Conservation (phyloP, 2,797 vertebrate species). For the Sebastes iracundus region DNA sequence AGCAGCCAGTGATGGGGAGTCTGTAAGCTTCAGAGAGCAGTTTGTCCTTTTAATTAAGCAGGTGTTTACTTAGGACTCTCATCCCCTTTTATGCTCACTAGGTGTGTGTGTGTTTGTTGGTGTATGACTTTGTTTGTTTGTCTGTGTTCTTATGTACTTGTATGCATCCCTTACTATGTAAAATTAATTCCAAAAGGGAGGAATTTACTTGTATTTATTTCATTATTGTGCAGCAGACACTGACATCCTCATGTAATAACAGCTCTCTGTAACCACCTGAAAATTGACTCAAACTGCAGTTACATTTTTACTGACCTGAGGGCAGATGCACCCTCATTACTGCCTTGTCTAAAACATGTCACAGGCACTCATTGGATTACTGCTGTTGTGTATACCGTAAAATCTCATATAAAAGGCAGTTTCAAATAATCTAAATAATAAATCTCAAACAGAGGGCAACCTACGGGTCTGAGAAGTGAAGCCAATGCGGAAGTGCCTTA, state of each 20-base stretch:
- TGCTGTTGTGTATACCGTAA: background rate
- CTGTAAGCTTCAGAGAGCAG: constrained; percentile 37
- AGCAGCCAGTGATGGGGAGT: constrained; percentile 27
- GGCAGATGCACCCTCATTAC: background rate
- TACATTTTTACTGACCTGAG: background rate
- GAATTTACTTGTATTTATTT: background rate
- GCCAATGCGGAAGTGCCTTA: too few species aligned
- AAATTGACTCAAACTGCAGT: background rate
- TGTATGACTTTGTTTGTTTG: constrained; percentile 10
- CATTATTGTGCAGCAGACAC: background rate
- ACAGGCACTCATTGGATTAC: background rate
- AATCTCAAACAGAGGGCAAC: background rate
- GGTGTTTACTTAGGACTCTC: constrained; percentile 27
- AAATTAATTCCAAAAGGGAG: background rate
- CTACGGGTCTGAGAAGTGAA: too few species aligned
- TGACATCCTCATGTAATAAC: background rate
- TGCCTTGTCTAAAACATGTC: background rate
- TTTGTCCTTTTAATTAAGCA: constrained; percentile 62
- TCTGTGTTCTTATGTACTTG: constrained; percentile 2
- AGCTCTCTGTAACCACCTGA: background rate
- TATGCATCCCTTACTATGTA: background rate
- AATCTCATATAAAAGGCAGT: background rate
- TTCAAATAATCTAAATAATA: background rate
- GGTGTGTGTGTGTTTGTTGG: constrained; percentile 2
- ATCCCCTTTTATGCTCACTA: background rate